phyloP scores from a whole-genome alignment of 1,140 invertebrate species.

The Cydia strobilella region DNA sequence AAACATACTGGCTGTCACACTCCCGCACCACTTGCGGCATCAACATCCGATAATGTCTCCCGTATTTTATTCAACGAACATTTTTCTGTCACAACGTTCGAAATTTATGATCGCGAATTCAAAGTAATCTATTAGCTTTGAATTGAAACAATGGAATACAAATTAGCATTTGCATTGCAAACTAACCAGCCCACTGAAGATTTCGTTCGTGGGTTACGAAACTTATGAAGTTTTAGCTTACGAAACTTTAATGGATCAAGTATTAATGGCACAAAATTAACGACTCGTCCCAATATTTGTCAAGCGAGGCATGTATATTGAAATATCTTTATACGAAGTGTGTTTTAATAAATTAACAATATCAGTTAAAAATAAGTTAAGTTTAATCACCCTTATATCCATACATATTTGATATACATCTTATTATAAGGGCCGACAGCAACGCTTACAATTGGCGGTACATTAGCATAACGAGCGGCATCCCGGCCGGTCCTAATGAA shows the following conservation, averaged over 20 bases:
- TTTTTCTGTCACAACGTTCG: conserved; percentile 52
- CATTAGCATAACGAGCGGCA: conserved; percentile 58
- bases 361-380: background rate
- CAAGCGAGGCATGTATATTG: too few species aligned
- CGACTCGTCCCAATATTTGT: too few species aligned
- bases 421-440: conserved; percentile 29
- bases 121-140: conserved; percentile 55
- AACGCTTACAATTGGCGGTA: conserved; percentile 44
- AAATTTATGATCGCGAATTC: conserved; percentile 55
- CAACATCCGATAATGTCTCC: conserved; percentile 45
- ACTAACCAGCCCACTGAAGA: background rate
- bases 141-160: conserved; percentile 38
- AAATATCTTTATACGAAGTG: too few species aligned
- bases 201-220: conserved; percentile 10
- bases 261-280: background rate
- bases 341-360: background rate
- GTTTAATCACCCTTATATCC: background rate
- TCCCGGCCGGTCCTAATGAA: conserved; percentile 54
- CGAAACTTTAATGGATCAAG: background rate
- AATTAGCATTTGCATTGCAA: conserved; percentile 23
- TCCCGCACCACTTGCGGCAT: conserved; percentile 49
- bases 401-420: conserved; percentile 17
- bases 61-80: conserved; percentile 49
- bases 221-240: background rate
- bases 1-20: conserved; percentile 50